phyloP scores from a whole-genome alignment of 2,797 vertebrate species.

The Margarornis squamiger region DNA sequence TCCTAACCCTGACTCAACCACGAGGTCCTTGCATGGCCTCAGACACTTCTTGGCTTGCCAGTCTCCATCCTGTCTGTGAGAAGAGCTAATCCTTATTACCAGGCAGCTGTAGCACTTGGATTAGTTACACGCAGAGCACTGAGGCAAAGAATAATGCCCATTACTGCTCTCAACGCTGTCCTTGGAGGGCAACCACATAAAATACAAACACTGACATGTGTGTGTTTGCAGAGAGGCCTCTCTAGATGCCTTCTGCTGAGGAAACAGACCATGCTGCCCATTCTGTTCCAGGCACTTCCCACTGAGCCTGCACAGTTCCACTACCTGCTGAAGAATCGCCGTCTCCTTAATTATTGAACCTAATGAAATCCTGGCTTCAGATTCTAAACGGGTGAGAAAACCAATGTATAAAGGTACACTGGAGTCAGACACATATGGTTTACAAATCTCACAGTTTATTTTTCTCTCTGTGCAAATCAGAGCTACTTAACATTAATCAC shows the following conservation, averaged over 20 bases:
- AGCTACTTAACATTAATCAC: conserved; percentile 3
- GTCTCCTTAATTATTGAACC: neutral
- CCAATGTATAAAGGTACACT: neutral
- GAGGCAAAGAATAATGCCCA: neutral
- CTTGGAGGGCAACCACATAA: neutral
- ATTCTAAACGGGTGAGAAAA: neutral
- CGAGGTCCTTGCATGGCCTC: neutral
- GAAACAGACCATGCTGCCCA: neutral
- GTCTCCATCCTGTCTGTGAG: neutral
- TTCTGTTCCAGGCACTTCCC: neutral
- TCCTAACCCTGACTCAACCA: neutral
- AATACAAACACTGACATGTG: neutral
- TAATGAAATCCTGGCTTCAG: neutral
- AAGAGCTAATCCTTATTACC: neutral
- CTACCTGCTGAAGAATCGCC: neutral
- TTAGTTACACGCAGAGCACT: neutral
- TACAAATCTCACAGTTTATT: conserved; percentile 54
- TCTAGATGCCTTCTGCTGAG: neutral
- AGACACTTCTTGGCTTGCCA: neutral
- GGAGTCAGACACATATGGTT: neutral
- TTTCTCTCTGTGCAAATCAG: conserved; percentile 12
- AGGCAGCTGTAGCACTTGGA: neutral
- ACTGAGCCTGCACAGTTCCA: neutral
- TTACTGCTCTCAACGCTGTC: neutral
- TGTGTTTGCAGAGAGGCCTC: neutral